phyloP scores from a whole-genome alignment of 2,113 vertebrate species.

The Pipra filicauda region DNA sequence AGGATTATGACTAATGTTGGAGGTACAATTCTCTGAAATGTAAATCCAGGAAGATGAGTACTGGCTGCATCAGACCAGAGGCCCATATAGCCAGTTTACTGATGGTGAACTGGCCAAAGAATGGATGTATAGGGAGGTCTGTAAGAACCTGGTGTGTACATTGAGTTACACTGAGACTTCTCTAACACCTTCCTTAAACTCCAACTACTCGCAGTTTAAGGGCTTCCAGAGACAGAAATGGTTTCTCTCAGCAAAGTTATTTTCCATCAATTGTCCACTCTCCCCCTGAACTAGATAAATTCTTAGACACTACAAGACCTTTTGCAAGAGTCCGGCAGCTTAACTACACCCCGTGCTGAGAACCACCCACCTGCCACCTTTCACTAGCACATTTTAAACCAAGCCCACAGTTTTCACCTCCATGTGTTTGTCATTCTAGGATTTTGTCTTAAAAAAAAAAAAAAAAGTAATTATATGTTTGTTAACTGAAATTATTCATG shows the following conservation, averaged over 20 bases:
- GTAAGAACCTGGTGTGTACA: background rate
- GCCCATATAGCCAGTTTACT: background rate
- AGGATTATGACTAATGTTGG: background rate
- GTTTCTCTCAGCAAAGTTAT: background rate
- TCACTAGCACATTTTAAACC: background rate
- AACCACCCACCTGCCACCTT: background rate
- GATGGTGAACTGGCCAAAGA: background rate
- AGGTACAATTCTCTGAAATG: background rate
- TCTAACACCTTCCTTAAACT: background rate
- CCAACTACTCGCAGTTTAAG: background rate
- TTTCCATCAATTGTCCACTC: background rate
- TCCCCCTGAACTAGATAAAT: background rate
- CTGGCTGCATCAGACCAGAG: background rate
- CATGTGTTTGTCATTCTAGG: background rate
- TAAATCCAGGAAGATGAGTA: background rate
- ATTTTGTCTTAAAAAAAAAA: background rate
- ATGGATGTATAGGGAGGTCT: background rate
- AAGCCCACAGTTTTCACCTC: background rate
- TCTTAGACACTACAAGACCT: background rate
- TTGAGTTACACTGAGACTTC: background rate
- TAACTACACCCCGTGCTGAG: background rate
- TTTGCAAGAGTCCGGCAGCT: background rate
- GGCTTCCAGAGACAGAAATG: background rate
- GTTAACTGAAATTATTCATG: background rate
- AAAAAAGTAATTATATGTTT: background rate